Evolutionary conservation across 2,888 invertebrate species (phyloP).

Genomic region (Apamea monoglypha): DNA sequence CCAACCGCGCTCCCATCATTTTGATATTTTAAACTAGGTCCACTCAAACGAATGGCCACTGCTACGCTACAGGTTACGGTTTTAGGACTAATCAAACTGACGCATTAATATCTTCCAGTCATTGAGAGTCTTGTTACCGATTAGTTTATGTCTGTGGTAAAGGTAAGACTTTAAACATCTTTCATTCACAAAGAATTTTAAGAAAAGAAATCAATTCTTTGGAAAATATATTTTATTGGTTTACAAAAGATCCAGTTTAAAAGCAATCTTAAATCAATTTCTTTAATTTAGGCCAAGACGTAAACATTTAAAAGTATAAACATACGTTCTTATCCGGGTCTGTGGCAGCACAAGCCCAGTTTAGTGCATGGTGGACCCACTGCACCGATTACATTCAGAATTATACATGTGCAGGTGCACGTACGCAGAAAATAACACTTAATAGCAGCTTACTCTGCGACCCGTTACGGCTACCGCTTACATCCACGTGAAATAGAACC

Average conservation of each 20-base stretch:
- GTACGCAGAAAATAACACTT: slow-evolving; percentile 78
- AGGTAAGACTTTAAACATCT: not conserved
- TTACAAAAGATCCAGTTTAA: not conserved
- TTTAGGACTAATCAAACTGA: slow-evolving; percentile 30
- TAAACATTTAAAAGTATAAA: not conserved
- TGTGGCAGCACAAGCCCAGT: slow-evolving; percentile 21
- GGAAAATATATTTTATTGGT: not conserved
- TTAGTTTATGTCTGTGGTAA: not conserved
- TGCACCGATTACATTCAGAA: slow-evolving; percentile 74
- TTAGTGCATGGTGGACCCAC: slow-evolving; percentile 62
- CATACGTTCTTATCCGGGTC: slow-evolving; percentile 8
- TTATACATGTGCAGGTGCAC: slow-evolving; percentile 72
- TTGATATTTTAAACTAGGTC: slow-evolving; percentile 55
- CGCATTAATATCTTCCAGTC: not conserved
- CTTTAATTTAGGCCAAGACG: not conserved
- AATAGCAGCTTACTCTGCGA: slow-evolving; percentile 64
- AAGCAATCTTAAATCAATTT: not conserved
- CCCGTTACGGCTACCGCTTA: slow-evolving; percentile 63
- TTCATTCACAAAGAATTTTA: not conserved
- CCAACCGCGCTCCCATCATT: slow-evolving; percentile 66
- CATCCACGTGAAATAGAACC: slow-evolving; percentile 26
- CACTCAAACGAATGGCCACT: slow-evolving; percentile 4
- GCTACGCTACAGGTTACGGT: slow-evolving; percentile 15
- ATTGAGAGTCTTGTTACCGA: slow-evolving; percentile 1
- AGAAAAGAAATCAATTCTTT: not conserved